Base-by-base conservation (phyloP, 2,888 invertebrate species). In the Alloplasta piceator region DNA sequence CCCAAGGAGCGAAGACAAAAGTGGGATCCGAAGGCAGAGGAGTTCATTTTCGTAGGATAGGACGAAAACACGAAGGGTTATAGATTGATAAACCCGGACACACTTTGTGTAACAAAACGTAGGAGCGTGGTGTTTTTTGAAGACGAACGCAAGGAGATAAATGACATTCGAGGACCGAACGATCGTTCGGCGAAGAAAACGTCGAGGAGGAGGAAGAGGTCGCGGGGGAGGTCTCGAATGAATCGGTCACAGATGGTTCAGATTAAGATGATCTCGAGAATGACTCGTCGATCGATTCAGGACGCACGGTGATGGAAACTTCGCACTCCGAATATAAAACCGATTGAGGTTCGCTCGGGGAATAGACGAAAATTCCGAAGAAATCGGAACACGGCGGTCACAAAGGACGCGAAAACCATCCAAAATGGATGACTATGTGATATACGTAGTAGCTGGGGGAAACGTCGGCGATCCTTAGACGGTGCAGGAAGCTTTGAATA, bases 51-150 rank as follows among this genome's bases (percentile, higher is more conserved):
- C n/a, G 46, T 82, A 6, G 82, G 82, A 14, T 82, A 84, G 60
- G 36, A 74, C 66, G 80, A 83, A n/a, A 56, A 83, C 10, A 56
- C 76, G 6, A 86, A 83, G 50, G 83, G 73, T 0, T 84, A 83
- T 41, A 82, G 82, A 52, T 39, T 84, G n/a, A 56, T 82, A 4
- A 48, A 78, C 6, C 63, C 66, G 60, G 16, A 63, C 5, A 74
- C 36, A 6, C 56, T 71, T 1, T 56, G 73, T 12, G 50, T 84
- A 16, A 71, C 56, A 12, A 70, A 56, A 6, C 74, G 81, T 12
- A 26, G 81, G 12, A 74, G 77, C 55, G 81, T 82, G 5, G 64
- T 79, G 5, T 84, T 78, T 56, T 52, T 81, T 9, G 82, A 81
- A 70, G 55, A 63, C 1, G 26, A 26, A 26, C 26, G 26, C 26